Evolutionary conservation across 2,113 vertebrate genomes (phyloP), one percentile per base, ranked within the genome.

Genomic region (Balaeniceps rex): DNA sequence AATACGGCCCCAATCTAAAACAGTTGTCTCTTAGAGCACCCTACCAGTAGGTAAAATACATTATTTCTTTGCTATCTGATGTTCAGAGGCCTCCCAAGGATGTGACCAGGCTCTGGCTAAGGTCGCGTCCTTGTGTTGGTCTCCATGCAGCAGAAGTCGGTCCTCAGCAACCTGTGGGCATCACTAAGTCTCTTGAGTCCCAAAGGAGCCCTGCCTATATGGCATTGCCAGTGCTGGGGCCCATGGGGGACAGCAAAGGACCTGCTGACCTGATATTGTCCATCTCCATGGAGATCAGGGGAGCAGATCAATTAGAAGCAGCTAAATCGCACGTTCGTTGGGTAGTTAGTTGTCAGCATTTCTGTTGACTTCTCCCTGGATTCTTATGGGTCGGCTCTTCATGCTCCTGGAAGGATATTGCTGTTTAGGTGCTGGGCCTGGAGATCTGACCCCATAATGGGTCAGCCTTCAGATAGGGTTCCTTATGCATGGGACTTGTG

Each of bases 111-210:
- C 22, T 68, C 33, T 38, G 54, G 54, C 23, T 81, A 23, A 81
- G 58, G 40, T 72, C 0, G 0, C 29, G 23, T 77, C n/a, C 26
- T 69, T 89, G 44, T 0, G 0, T 3, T 74, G n/a, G 25, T 84
- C 71, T 93, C 31, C 0, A 0, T 60, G 55, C 80, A 83, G 38
- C 47, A 24, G 17, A 22, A 3, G 1, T 2, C 29, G 24, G 11
- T 85, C 42, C 40, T 44, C 38, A 69, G 36, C 51, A 70, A 7
- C 8, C 26, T 6, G 0, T 51, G 42, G 44, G 47, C 49, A 75
- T 51, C 33, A 52, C 49, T 1, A 0, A 21, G 42, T 71, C 23
- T 46, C 72, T 77, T n/a, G 15, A 34, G 36, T 75, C 71, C 54
- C 33, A 65, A 46, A 55, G 23, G 46, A 93, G 40, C 49, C 26